Base-by-base conservation (phyloP, 2,888 invertebrate species). In the Drosophila putrida region DNA sequence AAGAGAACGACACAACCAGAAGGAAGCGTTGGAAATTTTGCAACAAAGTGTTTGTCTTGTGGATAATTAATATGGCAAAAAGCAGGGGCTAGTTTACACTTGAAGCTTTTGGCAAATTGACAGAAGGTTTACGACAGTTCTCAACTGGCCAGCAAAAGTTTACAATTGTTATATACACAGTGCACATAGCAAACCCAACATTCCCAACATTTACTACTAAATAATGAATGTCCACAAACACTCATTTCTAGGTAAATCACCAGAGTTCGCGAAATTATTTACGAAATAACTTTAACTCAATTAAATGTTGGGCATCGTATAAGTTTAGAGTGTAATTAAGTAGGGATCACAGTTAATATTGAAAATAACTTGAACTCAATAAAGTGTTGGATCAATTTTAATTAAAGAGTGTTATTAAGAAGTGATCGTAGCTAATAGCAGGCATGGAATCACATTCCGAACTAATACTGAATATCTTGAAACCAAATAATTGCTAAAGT, bases 41-140 rank as follows among this genome's bases (percentile, higher is more conserved):
- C 88, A 82, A 77, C 85, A 82, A 88, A 88, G 74, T 82, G 87
- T 78, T 85, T 83, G 78, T 66, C 49, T 77, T 79, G 64, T 82
- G 73, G 77, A 85, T 82, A 82, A 82, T 82, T 82, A 88, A 88
- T 88, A 80, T 74, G 71, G 62, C 77, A 47, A 33, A 46, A 47
- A 55, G 44, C 39, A 25, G 11, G 28, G 11, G 28, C 54, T 33
- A 60, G 33, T 46, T 50, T 41, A 25, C 31, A 15, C 58, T 11
- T 31, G 15, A n/a, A 39, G 43, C 62, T 63, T 25, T 63, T 63
- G 59, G 57, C 68, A 72, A 75, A 67, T 77, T 72, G 73, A 77
- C 73, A 72, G 55, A 77, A 67, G 62, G 51, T 41, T 77, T 60
- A 58, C 68, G 62, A 63, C 51, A 47, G 35, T 38, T 43, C 57